phyloP scores from a whole-genome alignment of 2,888 invertebrate genomes.

The Folsomia manolachei region DNA sequence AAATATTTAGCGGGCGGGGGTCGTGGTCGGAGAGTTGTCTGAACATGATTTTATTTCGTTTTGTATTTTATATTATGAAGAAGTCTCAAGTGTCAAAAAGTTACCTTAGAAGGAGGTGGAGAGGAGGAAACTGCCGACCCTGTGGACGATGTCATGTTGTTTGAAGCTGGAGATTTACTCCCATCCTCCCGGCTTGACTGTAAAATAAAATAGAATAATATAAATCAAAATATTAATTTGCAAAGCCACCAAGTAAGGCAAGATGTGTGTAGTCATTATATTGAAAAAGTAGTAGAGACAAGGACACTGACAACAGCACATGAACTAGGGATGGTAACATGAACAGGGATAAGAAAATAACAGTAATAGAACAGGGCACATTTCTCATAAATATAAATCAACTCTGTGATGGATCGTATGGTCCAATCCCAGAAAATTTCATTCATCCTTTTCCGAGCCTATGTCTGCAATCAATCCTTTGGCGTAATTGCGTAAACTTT shows the following conservation, averaged over 20 bases:
- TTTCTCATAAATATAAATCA: slow-evolving; percentile 9
- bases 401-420: not conserved
- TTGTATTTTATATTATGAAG: not conserved
- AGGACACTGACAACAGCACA: not conserved
- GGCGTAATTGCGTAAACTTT: not conserved
- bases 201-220: slow-evolving; percentile 51
- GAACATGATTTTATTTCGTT: slow-evolving; percentile 1
- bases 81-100: not conserved
- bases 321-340: not conserved
- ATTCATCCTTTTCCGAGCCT: no score
- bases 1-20: not conserved
- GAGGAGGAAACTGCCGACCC: slow-evolving; percentile 55
- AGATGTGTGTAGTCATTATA: no score
- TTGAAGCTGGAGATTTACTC: slow-evolving; percentile 56
- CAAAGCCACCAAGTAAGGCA: not conserved
- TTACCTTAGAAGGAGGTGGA: slow-evolving; percentile 50
- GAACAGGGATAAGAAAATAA: not conserved
- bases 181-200: slow-evolving; percentile 54
- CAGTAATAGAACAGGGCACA: not conserved
- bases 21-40: not conserved
- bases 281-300: not conserved
- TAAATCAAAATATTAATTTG: slow-evolving; percentile 31
- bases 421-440: not conserved
- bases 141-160: slow-evolving; percentile 54
- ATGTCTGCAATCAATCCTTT: no score